Evolutionary conservation across 2,113 vertebrate genomes (phyloP), one percentile per base, ranked within the genome.

Genomic region (Crotalus helleri): DNA sequence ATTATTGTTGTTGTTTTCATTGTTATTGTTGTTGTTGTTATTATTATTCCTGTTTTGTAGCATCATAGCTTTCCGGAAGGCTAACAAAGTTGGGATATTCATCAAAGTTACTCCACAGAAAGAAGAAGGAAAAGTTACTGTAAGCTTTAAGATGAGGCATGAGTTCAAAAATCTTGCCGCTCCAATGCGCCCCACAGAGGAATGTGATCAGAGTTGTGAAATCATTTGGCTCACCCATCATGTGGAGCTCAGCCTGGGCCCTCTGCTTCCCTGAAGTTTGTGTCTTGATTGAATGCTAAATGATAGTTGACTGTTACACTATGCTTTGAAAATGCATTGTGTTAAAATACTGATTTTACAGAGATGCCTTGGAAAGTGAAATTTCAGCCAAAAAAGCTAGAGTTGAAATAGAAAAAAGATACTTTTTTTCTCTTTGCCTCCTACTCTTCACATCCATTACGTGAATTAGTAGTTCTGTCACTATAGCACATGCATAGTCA

Each of bases 31-130:
- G 1, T 21, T 21, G 6, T 64, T 69, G 13, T 87, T 53, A 23
- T 87, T 55, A 21, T 58, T 58, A 1, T 89, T 95, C 24, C 92
- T 94, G 74, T 93, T 86, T 94, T 91, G 3, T 96, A 99, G 99
- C 12, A 92, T 99, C 21, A 98, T 99, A 94, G 99, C 99, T 95
- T 99, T 99, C 95, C 97, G 99, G 96, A 99, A 99, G 96, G 99
- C 99, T 97, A 99, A 99, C 94, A 99, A 99, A 97, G 98, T 99
- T 23, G 99, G 99, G 87, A 98, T 99, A 97, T 99, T 99, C 98
- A 99, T 99, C 98, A 99, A 98, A 97, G 99, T 99, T 93, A 98
- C 98, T 69, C 99, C 99, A 0, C 99, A 98, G 95, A 97, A 97
- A 81, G 99, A 99, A 89, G 98, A 98, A 69, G 99, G 96, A 0